phyloP scores from a whole-genome alignment of 2,888 invertebrate genomes.

The Epirrita christyi region DNA sequence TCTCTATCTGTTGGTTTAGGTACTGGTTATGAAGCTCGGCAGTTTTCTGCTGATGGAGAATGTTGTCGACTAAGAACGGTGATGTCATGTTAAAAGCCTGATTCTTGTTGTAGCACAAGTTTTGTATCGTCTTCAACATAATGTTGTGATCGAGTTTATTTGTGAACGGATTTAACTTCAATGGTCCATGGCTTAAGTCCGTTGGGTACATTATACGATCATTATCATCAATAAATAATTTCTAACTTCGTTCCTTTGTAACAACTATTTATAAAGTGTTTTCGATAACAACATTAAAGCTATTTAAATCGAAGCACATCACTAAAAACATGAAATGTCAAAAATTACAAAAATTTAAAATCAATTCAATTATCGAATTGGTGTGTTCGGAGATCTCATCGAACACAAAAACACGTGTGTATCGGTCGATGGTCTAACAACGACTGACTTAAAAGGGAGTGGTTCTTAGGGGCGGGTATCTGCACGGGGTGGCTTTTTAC shows the following conservation, averaged over 20 bases:
- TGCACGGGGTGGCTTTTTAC: conserved; percentile 72
- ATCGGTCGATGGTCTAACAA: conserved; percentile 44
- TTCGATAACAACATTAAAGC: background rate
- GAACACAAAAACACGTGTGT: conserved; percentile 41
- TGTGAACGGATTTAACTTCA: conserved; percentile 69
- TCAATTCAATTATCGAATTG: conserved; percentile 26
- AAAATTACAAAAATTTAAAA: conserved; percentile 22
- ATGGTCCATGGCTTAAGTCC: conserved; percentile 74
- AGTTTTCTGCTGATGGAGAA: conserved; percentile 84
- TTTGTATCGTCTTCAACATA: conserved; percentile 81
- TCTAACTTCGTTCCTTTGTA: background rate
- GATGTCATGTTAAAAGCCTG: conserved; percentile 83
- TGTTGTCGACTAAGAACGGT: conserved; percentile 86
- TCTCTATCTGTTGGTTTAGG: conserved; percentile 80
- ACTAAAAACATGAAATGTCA: conserved; percentile 14
- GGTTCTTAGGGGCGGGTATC: conserved; percentile 73
- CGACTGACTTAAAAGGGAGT: conserved; percentile 71
- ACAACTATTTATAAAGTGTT: conserved; percentile 12
- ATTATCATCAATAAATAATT: conserved; percentile 28
- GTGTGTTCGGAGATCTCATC: conserved; percentile 1
- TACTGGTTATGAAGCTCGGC: conserved; percentile 79
- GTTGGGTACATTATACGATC: conserved; percentile 77
- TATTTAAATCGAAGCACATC: conserved; percentile 16
- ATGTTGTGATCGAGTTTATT: conserved; percentile 72
- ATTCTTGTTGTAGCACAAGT: conserved; percentile 70